Conservation (phyloP, 2,113 vertebrate genomes). For the Dunckerocampus dactyliophorus region DNA sequence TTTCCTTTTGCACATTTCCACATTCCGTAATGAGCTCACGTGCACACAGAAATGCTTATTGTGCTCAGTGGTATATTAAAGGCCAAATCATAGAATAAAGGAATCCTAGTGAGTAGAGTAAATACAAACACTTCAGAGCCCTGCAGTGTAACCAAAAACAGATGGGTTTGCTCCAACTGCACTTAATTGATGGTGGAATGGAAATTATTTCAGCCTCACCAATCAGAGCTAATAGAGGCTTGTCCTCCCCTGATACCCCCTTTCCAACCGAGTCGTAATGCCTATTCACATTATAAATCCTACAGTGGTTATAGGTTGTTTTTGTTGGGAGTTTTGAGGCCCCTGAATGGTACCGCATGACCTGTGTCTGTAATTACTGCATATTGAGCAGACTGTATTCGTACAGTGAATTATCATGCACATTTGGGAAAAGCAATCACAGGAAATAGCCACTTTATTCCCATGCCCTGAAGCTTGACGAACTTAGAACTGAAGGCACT, state of each 20-base stretch:
- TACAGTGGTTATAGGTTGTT: constrained; percentile 26
- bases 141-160: constrained; percentile 60
- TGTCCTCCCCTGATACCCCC: constrained; percentile 48
- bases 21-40: constrained; percentile 16
- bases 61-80: constrained; percentile 31
- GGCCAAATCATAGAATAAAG: constrained; percentile 36
- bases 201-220: constrained; percentile 58
- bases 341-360: constrained; percentile 17
- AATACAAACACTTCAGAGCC: constrained; percentile 27
- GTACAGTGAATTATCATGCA: constrained; percentile 24
- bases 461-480: not conserved
- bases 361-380: constrained; percentile 14
- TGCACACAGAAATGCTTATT: constrained; percentile 18
- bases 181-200: constrained; percentile 62
- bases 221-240: constrained; percentile 56
- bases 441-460: constrained; percentile 22
- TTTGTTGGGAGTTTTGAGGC: constrained; percentile 17
- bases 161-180: constrained; percentile 54
- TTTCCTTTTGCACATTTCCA: constrained; percentile 27
- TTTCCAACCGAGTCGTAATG: constrained; percentile 37
- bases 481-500: not conserved
- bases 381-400: constrained; percentile 19
- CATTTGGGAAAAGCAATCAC: constrained; percentile 29
- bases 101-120: constrained; percentile 27
- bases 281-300: constrained; percentile 27